Conservation (phyloP, 1,140 invertebrate species). For the Drosophila willistoni region DNA sequence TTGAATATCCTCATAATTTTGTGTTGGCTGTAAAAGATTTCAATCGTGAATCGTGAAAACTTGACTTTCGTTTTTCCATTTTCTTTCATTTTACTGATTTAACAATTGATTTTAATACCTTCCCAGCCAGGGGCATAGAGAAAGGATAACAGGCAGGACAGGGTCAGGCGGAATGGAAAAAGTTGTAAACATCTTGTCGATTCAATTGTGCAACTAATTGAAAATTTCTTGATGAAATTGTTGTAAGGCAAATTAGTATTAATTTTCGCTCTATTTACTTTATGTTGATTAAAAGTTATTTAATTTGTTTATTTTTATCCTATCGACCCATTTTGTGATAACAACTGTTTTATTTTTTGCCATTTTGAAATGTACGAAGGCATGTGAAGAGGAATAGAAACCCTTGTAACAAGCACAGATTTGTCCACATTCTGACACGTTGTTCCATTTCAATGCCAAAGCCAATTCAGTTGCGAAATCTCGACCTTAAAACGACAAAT, state of each 20-base stretch:
- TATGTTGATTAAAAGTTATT: conserved; percentile 10
- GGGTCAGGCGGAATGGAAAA: conserved; percentile 19
- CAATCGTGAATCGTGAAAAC: conserved; percentile 77
- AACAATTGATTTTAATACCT: conserved; percentile 76
- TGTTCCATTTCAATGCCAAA: neutral
- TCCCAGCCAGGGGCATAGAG: conserved; percentile 7
- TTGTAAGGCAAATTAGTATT: conserved; percentile 50
- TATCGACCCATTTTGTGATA: conserved; percentile 12
- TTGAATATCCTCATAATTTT: conserved; percentile 80
- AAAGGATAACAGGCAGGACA: neutral
- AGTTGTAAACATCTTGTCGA: conserved; percentile 79
- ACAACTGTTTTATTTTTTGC: neutral
- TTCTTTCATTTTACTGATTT: conserved; percentile 74
- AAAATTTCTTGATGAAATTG: conserved; percentile 76
- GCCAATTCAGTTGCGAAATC: conserved; percentile 25
- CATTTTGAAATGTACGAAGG: conserved; percentile 1
- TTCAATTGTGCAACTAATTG: conserved; percentile 79
- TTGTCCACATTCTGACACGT: conserved; percentile 19
- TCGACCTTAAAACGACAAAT: conserved; percentile 39
- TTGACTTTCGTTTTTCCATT: conserved; percentile 65
- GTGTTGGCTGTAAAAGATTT: conserved; percentile 76
- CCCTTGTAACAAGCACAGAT: conserved; percentile 34
- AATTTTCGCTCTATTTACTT: conserved; percentile 36
- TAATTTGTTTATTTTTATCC: conserved; percentile 41
- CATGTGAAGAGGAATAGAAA: conserved; percentile 43